Percentiles rank a stretch among this genome's conserved stretches.
phyloP scores from a whole-genome alignment of 2,797 vertebrate genomes.

The Sebastes trivittatus region DNA sequence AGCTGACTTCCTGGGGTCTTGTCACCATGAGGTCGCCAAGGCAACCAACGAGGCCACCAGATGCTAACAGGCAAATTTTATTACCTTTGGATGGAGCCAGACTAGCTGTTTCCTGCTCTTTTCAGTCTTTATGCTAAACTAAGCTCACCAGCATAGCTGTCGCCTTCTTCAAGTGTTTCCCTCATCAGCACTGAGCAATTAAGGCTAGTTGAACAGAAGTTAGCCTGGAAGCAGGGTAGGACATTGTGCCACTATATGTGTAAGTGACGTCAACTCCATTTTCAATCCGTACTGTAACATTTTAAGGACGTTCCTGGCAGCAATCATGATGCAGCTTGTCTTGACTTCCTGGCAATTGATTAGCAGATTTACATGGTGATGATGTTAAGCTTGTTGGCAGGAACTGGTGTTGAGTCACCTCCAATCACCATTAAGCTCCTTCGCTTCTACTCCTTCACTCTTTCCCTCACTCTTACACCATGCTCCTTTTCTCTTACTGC shows the following conservation, averaged over 20 bases:
- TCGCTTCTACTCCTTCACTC: conserved; percentile 7
- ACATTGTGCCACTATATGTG: background rate
- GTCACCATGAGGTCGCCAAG: too few relatives aligned
- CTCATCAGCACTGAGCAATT: background rate
- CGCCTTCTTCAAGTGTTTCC: background rate
- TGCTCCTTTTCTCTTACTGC: background rate
- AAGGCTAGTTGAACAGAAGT: background rate
- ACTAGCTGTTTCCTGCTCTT: background rate
- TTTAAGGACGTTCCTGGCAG: conserved; percentile 15
- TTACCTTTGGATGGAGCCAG: background rate
- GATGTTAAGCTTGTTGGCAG: conserved; percentile 52
- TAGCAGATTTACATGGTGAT: conserved; percentile 45
- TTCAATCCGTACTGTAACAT: background rate
- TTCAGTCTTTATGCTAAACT: background rate
- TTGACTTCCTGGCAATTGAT: conserved; percentile 27
- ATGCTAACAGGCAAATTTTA: fast-evolving
- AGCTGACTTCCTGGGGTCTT: too few relatives aligned
- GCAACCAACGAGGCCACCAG: background rate
- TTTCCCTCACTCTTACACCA: background rate
- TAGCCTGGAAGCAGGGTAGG: background rate
- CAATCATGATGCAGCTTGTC: conserved; percentile 7
- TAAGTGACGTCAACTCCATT: conserved; percentile 2
- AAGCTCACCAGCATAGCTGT: too few relatives aligned
- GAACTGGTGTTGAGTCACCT: conserved; percentile 41
- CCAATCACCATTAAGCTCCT: conserved; percentile 36